A percentile compares a stretch with the other conserved stretches of the same genome.
Evolutionary conservation across 37 sponge, comb jelly and placozoan genomes (phyloP).

Genomic region (Oopsacas minuta): DNA sequence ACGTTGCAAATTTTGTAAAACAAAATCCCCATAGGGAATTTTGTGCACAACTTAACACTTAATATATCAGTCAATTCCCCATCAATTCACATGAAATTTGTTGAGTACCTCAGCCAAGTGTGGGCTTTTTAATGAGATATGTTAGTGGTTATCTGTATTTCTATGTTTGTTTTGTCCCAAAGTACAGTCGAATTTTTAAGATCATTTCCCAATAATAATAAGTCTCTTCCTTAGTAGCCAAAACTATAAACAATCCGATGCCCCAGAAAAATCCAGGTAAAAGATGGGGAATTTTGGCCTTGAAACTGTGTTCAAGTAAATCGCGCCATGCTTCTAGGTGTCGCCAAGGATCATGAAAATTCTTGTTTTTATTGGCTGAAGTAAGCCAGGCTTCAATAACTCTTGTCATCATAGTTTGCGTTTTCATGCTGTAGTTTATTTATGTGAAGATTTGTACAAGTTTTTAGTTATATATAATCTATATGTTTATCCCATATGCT

Average conservation of each 20-base stretch:
- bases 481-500: no score
- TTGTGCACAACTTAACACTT: no score
- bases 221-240: constrained; percentile 52
- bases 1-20: no score
- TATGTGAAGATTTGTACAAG: no score
- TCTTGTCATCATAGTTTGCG: neutral
- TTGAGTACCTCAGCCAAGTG: no score
- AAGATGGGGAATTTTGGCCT: constrained; percentile 13
- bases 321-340: neutral
- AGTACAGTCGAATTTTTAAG: neutral
- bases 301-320: neutral
- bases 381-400: neutral
- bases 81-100: no score
- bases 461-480: no score
- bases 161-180: neutral
- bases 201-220: constrained; percentile 29
- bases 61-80: no score
- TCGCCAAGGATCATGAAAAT: constrained; percentile 5
- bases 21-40: no score
- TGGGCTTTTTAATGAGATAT: no score
- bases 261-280: constrained; percentile 66
- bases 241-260: constrained; percentile 54
- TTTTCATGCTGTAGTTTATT: neutral
- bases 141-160: neutral
- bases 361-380: neutral